Conservation (phyloP, 2,888 invertebrate species). For the Sinohyriopsis cumingii region DNA sequence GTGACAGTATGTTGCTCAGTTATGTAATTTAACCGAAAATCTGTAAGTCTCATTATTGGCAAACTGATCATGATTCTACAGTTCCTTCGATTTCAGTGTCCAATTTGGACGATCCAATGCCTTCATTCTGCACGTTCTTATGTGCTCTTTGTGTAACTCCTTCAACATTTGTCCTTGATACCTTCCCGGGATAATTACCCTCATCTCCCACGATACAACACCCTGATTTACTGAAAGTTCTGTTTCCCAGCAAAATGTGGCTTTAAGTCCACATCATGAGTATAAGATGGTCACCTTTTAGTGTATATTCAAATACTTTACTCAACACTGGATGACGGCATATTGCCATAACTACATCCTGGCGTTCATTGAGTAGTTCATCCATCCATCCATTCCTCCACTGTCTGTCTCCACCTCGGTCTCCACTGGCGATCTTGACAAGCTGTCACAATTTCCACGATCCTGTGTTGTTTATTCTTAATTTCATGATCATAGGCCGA, state of each 20-base stretch:
- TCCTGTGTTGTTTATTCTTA: slow-evolving; percentile 38
- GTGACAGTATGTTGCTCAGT: slow-evolving; percentile 21
- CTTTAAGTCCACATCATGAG: background rate
- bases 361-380: slow-evolving; percentile 4
- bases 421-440: slow-evolving; percentile 51
- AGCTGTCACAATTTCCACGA: slow-evolving; percentile 63
- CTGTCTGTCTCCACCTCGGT: slow-evolving; percentile 6
- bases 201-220: slow-evolving; percentile 10
- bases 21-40: slow-evolving; percentile 22
- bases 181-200: slow-evolving; percentile 8
- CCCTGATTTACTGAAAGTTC: slow-evolving; percentile 12
- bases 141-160: slow-evolving; percentile 15
- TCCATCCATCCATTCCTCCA: slow-evolving; percentile 1
- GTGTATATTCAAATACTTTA: slow-evolving; percentile 1
- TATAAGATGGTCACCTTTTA: slow-evolving; percentile 10
- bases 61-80: slow-evolving; percentile 15
- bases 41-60: slow-evolving; percentile 13
- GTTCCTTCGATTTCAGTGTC: slow-evolving; percentile 11
- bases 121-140: slow-evolving; percentile 18
- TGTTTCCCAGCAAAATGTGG: slow-evolving; percentile 8
- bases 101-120: slow-evolving; percentile 3
- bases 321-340: slow-evolving; percentile 11
- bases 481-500: slow-evolving; percentile 64
- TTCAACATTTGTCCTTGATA: slow-evolving; percentile 4
- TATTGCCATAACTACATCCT: slow-evolving; percentile 9